Conservation (phyloP, 2,113 vertebrate species). For the Tor tambroides region DNA sequence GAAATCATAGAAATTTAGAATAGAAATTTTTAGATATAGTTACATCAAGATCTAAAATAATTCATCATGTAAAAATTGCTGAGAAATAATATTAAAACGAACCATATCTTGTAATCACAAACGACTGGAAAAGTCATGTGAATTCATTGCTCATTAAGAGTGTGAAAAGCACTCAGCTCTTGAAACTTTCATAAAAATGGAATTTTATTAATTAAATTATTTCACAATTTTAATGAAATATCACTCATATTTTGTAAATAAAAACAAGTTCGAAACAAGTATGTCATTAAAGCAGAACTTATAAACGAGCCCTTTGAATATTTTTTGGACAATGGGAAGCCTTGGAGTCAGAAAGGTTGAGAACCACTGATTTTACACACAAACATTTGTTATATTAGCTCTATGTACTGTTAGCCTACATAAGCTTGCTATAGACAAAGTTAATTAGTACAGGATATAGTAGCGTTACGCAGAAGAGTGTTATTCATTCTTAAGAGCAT, state of each 20-base stretch:
- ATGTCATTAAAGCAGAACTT: not conserved
- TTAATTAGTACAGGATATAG: not conserved
- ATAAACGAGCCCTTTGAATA: not conserved
- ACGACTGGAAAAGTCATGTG: not conserved
- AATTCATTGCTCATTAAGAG: not conserved
- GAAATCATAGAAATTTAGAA: not conserved
- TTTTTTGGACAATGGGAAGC: not conserved
- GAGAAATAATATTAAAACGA: not conserved
- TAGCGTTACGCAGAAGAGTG: not conserved
- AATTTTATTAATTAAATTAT: not conserved
- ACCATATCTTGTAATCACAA: not conserved
- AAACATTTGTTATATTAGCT: not conserved
- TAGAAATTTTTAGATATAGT: not conserved
- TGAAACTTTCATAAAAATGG: not conserved
- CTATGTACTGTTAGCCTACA: not conserved
- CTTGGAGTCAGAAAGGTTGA: not conserved
- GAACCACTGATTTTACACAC: not conserved
- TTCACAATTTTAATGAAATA: not conserved
- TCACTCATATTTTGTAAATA: not conserved
- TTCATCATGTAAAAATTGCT: not conserved
- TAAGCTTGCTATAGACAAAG: not conserved
- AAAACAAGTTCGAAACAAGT: not conserved
- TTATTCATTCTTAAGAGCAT: not conserved
- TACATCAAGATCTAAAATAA: not conserved
- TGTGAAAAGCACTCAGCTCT: not conserved